Evolutionary conservation across 2,113 vertebrate genomes (phyloP).

Genomic region (Ictidomys tridecemlineatus): DNA sequence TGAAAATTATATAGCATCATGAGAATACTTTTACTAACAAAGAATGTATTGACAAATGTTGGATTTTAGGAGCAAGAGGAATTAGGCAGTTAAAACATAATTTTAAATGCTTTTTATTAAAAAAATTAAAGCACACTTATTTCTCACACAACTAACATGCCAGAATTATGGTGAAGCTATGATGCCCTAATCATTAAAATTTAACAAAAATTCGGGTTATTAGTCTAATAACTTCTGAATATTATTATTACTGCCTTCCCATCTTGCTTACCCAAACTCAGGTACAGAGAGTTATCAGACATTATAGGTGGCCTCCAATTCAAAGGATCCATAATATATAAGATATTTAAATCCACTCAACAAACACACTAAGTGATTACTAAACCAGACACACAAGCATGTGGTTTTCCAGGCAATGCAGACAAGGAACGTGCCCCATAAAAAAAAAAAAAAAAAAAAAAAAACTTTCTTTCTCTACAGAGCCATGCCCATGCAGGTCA

Average conservation of each 20-base stretch:
- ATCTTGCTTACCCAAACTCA: not conserved
- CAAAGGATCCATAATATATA: not conserved
- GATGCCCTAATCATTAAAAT: not conserved
- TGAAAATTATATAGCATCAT: constrained; percentile 38
- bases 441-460: no score
- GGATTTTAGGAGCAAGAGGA: not conserved
- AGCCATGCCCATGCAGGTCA: not conserved
- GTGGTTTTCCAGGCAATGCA: not conserved
- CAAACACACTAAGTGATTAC: constrained; percentile 33
- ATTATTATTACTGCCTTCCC: not conserved
- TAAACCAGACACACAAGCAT: not conserved
- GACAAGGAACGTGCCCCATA: not conserved
- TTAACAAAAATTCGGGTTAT: not conserved
- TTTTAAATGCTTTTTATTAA: not conserved
- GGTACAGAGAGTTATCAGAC: not conserved
- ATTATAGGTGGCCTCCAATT: not conserved
- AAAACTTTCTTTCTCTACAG: not conserved
- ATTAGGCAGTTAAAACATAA: not conserved
- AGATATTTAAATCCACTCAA: constrained; percentile 6
- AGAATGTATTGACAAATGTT: not conserved
- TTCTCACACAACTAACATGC: not conserved
- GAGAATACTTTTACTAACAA: constrained; percentile 19
- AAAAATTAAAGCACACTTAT: not conserved
- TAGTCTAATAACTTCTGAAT: not conserved
- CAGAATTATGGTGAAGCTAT: not conserved